Evolutionary conservation across 2,113 vertebrate genomes (phyloP).

Genomic region (Megaceryle torquata): DNA sequence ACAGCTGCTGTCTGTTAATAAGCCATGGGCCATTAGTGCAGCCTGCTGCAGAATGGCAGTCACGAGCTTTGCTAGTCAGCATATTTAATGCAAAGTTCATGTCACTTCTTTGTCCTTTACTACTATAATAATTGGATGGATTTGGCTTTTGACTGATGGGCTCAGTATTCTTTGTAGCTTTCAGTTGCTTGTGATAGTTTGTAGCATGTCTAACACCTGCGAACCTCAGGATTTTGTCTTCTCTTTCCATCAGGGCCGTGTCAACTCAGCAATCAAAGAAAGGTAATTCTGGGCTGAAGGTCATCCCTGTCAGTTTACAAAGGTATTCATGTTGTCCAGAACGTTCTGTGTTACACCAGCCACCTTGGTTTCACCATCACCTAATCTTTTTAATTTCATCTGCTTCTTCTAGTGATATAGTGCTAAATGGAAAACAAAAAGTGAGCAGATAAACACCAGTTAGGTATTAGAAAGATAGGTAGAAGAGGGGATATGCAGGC

Average conservation of each 20-base stretch:
- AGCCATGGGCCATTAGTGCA: neutral
- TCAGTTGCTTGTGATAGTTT: neutral
- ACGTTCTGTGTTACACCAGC: neutral
- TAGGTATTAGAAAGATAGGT: neutral
- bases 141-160: neutral
- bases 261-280: neutral
- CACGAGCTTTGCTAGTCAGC: neutral
- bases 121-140: neutral
- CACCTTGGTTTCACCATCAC: neutral
- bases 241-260: neutral
- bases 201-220: neutral
- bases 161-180: neutral
- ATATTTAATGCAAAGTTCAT: constrained; percentile 19
- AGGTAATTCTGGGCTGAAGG: neutral
- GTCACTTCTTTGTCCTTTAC: neutral
- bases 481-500: neutral
- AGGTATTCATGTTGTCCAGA: neutral
- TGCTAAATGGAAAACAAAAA: neutral
- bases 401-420: neutral
- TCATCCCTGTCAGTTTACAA: neutral
- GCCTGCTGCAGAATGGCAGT: neutral
- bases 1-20: neutral
- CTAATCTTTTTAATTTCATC: neutral
- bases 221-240: neutral
- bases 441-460: neutral